Percentiles rank a stretch among this genome's conserved stretches.
Evolutionary conservation across 2,888 invertebrate genomes (phyloP).

Genomic region (Tetranychus truncatus): DNA sequence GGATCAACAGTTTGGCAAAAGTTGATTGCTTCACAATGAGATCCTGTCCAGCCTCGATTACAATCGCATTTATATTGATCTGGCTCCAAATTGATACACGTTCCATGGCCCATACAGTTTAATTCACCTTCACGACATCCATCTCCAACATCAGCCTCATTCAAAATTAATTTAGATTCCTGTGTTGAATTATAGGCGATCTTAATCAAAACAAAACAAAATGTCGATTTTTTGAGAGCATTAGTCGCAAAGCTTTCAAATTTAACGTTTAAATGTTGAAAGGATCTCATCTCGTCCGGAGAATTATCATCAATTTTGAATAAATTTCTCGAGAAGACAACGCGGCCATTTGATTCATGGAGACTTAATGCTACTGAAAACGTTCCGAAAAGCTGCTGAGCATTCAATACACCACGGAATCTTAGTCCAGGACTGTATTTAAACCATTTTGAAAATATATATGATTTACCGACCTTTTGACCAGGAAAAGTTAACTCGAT

Average conservation of each 20-base stretch:
- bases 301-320: not conserved
- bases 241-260: not conserved
- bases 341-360: not conserved
- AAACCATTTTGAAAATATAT: not conserved
- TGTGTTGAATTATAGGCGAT: not conserved
- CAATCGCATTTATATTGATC: not conserved
- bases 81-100: not conserved
- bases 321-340: not conserved
- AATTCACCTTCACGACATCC: not conserved
- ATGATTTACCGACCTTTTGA: not conserved
- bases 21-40: not conserved
- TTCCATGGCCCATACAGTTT: not conserved
- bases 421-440: not conserved
- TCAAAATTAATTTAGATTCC: not conserved
- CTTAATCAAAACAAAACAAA: not conserved
- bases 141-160: not conserved
- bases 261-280: not conserved
- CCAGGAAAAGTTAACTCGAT: not conserved
- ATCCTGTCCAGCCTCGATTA: not conserved
- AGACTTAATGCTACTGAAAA: not conserved
- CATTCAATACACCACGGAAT: not conserved
- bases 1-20: not conserved
- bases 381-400: not conserved
- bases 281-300: not conserved
- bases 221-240: not conserved